phyloP scores from a whole-genome alignment of 2,113 vertebrate genomes.

The Pitta sordida region DNA sequence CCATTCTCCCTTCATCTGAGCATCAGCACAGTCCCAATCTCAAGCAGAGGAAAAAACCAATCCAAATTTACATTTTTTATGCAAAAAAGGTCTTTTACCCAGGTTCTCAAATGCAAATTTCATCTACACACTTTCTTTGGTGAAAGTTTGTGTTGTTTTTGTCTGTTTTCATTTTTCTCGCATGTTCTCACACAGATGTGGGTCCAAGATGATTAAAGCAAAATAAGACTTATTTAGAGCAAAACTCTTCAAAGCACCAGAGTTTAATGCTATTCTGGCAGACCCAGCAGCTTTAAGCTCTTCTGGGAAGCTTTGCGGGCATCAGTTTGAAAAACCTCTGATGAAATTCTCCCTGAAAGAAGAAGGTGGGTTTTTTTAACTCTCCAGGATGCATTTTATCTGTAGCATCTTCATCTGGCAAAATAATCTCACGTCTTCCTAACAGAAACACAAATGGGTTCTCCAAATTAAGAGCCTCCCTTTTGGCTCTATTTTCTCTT shows the following conservation, averaged over 20 bases:
- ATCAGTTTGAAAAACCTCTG: not conserved
- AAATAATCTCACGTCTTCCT: not conserved
- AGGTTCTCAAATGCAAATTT: not conserved
- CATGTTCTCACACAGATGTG: not conserved
- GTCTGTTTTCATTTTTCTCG: not conserved
- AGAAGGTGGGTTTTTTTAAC: rapidly evolving
- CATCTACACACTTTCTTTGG: not conserved
- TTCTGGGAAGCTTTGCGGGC: not conserved
- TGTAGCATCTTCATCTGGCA: not conserved
- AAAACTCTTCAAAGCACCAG: not conserved
- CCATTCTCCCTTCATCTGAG: not conserved
- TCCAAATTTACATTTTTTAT: not conserved
- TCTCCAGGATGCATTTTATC: not conserved
- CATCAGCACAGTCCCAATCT: not conserved
- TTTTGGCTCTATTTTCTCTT: not conserved
- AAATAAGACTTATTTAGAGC: not conserved
- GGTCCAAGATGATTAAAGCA: not conserved
- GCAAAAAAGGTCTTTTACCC: not conserved
- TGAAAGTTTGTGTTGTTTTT: not conserved
- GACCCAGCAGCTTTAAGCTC: not conserved
- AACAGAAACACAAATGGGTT: not conserved
- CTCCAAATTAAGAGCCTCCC: not conserved
- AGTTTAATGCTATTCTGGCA: not conserved
- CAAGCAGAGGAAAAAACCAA: not conserved
- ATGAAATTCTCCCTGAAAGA: not conserved